These are phyloP conservation scores for Pelecanoides urinatrix DNA, from an alignment of 2,113 vertebrate species.

Conservation along the genomic window DNA sequence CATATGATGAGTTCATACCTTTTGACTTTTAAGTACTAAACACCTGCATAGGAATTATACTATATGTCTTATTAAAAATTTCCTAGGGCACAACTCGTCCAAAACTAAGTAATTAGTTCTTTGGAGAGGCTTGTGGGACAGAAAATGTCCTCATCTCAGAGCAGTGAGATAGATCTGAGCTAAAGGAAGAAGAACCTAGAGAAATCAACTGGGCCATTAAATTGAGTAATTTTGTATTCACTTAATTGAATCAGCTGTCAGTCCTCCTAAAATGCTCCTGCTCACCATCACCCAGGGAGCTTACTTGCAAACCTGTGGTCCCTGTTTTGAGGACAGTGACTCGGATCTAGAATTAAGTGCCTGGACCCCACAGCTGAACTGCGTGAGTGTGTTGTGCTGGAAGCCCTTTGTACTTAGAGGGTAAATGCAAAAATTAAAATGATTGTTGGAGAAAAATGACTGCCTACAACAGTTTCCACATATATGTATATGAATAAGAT, in stretches of 20 bases:
- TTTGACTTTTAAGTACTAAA: neutral
- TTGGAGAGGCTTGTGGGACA: neutral
- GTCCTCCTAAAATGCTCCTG: neutral
- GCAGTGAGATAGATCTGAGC: neutral
- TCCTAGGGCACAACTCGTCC: neutral
- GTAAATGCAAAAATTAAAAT: neutral
- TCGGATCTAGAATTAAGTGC: neutral
- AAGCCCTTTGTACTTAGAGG: neutral
- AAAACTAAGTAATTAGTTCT: neutral
- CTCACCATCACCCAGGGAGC: neutral
- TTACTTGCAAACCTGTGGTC: neutral
- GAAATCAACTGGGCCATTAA: neutral
- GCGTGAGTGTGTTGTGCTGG: rapidly evolving
- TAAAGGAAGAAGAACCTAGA: neutral
- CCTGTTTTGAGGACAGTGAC: neutral
- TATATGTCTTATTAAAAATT: neutral
- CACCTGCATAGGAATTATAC: neutral
- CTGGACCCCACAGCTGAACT: neutral
- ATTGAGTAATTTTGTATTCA: neutral
- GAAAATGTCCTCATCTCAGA: neutral
- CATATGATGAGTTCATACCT: neutral
- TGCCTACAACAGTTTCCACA: rapidly evolving
- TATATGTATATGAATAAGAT: rapidly evolving
- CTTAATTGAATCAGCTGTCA: neutral
- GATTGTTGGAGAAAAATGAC: neutral